Evolutionary conservation across 2,888 invertebrate species (phyloP), one percentile per base, ranked within the genome.

Genomic region (Laothoe populi): DNA sequence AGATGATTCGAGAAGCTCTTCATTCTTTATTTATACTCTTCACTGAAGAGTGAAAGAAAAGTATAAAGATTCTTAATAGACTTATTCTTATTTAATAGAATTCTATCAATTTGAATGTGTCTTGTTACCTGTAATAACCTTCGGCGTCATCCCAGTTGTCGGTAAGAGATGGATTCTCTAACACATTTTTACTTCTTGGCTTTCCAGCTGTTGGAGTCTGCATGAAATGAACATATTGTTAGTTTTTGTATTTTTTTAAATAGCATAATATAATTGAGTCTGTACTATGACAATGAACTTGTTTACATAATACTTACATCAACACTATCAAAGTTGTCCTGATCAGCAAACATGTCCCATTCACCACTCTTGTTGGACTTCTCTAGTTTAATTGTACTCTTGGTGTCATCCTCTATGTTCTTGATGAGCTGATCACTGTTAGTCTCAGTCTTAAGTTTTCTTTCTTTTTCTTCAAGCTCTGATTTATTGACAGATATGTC

Each of bases 101-200:
- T n/a, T n/a, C n/a, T n/a, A n/a, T n/a, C n/a, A n/a, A n/a, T n/a
- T n/a, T n/a, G n/a, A n/a, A n/a, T n/a, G n/a, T 31, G 60, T 49
- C 61, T 42, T 23, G 63, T 68, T 78, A 94, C 94, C 97, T 95
- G 87, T 99, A 99, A 85, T 99, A 99, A 44, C 99, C 99, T 89
- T 99, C 99, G 0, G 99, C 98, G 88, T 99, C 99, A 81, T 99
- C 99, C 99, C 99, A 99, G 84, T 99, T 99, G 84, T 99, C 99
- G 0, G 97, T 98, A 46, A 99, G 93, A 57, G 97, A 97, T 0
- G 99, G 98, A 65, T 92, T 92, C 64, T 92, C 92, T 7, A 81
- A 40, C 0, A 84, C 74, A 58, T 70, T 78, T 66, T 83, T 87
- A 62, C 72, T 81, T 35, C 71, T 80, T 0, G 78, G 79, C 53